Conservation (phyloP, 2,113 vertebrate species). For the Bufo bufo region DNA sequence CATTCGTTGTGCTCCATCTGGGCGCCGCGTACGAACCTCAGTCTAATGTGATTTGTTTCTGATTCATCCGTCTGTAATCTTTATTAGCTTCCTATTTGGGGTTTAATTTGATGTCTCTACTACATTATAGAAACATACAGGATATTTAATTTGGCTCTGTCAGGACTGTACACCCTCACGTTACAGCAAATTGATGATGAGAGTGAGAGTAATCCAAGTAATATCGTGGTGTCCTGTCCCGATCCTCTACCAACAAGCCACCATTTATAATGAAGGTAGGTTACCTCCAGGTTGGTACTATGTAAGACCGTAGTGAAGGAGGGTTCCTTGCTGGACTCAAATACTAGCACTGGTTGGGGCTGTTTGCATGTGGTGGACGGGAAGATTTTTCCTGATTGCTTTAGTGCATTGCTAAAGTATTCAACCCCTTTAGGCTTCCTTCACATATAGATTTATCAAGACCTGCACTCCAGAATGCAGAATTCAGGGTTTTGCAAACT, state of each 20-base stretch:
- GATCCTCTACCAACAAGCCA: background rate
- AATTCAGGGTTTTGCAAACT: no score
- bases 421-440: background rate
- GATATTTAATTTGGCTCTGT: slow-evolving; percentile 26
- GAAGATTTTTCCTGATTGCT: background rate
- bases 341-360: background rate
- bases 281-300: background rate
- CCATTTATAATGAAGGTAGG: background rate
- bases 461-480: no score
- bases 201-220: background rate
- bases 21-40: slow-evolving; percentile 23
- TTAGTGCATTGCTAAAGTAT: background rate
- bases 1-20: slow-evolving; percentile 46
- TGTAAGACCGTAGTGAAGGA: no score
- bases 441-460: no score
- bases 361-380: background rate
- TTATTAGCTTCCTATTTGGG: slow-evolving; percentile 35
- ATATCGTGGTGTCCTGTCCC: background rate
- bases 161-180: background rate
- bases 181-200: background rate
- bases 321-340: background rate
- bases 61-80: slow-evolving; percentile 39
- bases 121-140: slow-evolving; percentile 20
- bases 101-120: slow-evolving; percentile 50
- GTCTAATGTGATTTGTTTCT: slow-evolving; percentile 40